Conservation (phyloP, 2,888 invertebrate genomes). For the Galerucella pusilla region DNA sequence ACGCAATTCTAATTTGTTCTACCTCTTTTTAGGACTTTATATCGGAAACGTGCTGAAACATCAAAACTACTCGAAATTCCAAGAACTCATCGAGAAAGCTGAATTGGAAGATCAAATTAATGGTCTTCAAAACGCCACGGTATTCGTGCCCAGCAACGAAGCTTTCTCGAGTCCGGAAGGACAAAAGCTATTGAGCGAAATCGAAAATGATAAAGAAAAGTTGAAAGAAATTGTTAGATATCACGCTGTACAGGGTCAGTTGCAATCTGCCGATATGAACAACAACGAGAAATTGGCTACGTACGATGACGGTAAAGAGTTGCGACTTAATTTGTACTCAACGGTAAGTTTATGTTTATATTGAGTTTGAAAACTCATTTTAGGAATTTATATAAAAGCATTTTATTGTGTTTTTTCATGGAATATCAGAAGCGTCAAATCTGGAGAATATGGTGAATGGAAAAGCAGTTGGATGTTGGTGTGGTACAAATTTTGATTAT, state of each 20-base stretch:
- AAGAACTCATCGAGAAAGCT: constrained; percentile 68
- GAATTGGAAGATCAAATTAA: constrained; percentile 69
- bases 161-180: constrained; percentile 69
- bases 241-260: constrained; percentile 71
- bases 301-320: constrained; percentile 61
- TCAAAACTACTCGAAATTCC: constrained; percentile 72
- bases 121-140: constrained; percentile 70
- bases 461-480: too few relatives aligned
- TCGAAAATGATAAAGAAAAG: constrained; percentile 64
- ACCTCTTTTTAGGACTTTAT: constrained; percentile 53
- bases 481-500: too few relatives aligned
- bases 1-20: too few relatives aligned
- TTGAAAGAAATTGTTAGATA: constrained; percentile 72
- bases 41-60: constrained; percentile 67
- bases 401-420: too few relatives aligned
- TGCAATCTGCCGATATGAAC: constrained; percentile 69
- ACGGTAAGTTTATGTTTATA: constrained; percentile 63
- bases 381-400: too few relatives aligned
- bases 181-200: constrained; percentile 60
- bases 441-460: too few relatives aligned
- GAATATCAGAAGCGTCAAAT: too few relatives aligned
- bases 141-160: constrained; percentile 74
- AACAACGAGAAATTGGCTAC: constrained; percentile 69
- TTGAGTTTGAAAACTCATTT: background rate
- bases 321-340: constrained; percentile 72